Base-by-base conservation (phyloP, 2,888 invertebrate genomes). In the Cephus pygmeus region DNA sequence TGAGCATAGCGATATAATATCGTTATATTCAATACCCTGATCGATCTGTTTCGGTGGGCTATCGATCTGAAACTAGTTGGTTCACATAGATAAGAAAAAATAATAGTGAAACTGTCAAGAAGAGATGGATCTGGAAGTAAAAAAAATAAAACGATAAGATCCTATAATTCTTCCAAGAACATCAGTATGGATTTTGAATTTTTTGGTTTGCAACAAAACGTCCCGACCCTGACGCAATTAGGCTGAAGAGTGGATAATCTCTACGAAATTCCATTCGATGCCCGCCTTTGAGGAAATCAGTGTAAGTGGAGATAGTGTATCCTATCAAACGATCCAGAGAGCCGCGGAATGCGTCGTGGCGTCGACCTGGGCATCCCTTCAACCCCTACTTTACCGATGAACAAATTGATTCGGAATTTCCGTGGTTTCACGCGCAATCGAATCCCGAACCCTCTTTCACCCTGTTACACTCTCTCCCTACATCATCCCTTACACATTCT, bases 321-420 rank as follows among this genome's bases (percentile, higher is more conserved):
- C 81, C 83, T 89, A 87, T 89, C 90, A 88, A 90, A 90, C 89
- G 87, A 73, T 79, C 85, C 80, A 87, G 88, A 81, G 83, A 80
- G 84, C 89, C 87, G 84, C 87, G 85, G 86, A 83, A 87, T 88
- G 84, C 81, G 80, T 75, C 73, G 71, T 34, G 71, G 71, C 31
- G 73, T 9, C 56, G 56, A 56, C 56, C 56, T 56, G 56, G 56
- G 23, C 56, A 56, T 56, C 56, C 56, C 56, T 56, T 56, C 23
- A 56, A 79, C 69, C 79, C 71, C 77, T 68, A 76, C 76, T 78
- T 85, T 78, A 78, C 78, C 86, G 85, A 87, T 87, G 85, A 88
- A 88, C 86, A 85, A 87, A 90, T 90, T 87, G 89, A 89, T 89
- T 86, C 79, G 87, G 83, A 88, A 89, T 89, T 89, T 88, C 85